Evolutionary conservation across 2,797 vertebrate genomes (phyloP), one percentile per base, ranked within the genome.

Genomic region (Mallotus villosus): DNA sequence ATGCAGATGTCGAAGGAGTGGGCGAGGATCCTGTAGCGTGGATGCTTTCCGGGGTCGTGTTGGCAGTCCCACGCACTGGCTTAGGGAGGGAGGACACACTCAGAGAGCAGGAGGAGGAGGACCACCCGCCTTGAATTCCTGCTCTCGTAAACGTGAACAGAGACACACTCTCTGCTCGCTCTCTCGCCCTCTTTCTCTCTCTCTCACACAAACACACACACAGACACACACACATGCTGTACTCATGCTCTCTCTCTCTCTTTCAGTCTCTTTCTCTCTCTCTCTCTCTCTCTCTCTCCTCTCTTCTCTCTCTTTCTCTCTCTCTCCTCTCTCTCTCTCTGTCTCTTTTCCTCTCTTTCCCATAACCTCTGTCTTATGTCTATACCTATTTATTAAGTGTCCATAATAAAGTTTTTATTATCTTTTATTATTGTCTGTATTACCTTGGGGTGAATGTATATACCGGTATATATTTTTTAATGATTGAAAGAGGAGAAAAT

Each of bases 121-220:
- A 91, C 90, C 89, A 91, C 90, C 90, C 89, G 80, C 74, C 73
- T 80, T 21, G 84, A 76, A 63, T 67, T 70, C 77, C 63, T 37
- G 58, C 34, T 63, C 78, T 70, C 72, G 58, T 80, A 74, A 84
- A 85, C 78, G 2, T 57, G 46, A 46, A 67, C 24, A 27, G n/a
- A 41, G 17, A 60, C 55, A 17, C 63, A 53, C 74, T 61, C 19
- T 12, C 46, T 62, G 51, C 16, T 53, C 51, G 14, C 51, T 53
- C 51, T 17, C 51, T 2, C 5, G 19, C 21, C n/a, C 16, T 74
- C 61, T 65, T 19, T 72, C 11, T 24, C 55, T 29, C 29, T 2
- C 17, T 46, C 27, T 68, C 24, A n/a, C n/a, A n/a, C n/a, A n/a
- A n/a, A n/a, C n/a, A n/a, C n/a, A n/a, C n/a, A n/a, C n/a, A n/a